Percentiles rank a stretch among this genome's conserved stretches.
Conservation (phyloP, 2,888 invertebrate genomes). For the Tryphoninae sp. region DNA sequence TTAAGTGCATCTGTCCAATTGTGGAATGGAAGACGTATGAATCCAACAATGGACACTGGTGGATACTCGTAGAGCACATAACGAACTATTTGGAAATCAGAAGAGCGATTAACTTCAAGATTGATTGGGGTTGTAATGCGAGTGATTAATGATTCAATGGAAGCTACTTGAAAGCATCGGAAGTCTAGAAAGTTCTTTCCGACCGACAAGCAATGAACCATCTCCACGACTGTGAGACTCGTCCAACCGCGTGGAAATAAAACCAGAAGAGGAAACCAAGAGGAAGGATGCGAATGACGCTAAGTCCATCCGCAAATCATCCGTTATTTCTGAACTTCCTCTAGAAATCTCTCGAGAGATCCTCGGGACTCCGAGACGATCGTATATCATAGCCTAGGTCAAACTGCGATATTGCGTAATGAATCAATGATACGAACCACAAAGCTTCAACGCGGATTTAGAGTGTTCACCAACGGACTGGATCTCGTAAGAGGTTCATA, state of each 20-base stretch:
- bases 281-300: neutral
- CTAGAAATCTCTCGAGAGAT: conserved; percentile 34
- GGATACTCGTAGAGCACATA: neutral
- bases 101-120: neutral
- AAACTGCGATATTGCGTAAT: conserved; percentile 28
- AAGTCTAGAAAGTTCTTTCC: neutral
- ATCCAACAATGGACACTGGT: neutral
- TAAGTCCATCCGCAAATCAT: conserved; percentile 17
- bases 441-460: neutral
- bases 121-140: neutral
- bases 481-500: conserved; percentile 1
- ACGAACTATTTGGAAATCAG: neutral
- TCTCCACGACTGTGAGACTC: neutral
- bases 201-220: neutral
- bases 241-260: neutral
- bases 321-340: conserved; percentile 35
- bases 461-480: neutral
- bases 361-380: neutral
- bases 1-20: no score
- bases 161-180: neutral
- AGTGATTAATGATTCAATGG: neutral
- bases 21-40: no score
- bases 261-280: neutral
- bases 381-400: conserved; percentile 9
- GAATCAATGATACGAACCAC: conserved; percentile 42